Evolutionary conservation across 1,140 invertebrate genomes (phyloP), one percentile per base, ranked within the genome.

Genomic region (Aricia agestis): DNA sequence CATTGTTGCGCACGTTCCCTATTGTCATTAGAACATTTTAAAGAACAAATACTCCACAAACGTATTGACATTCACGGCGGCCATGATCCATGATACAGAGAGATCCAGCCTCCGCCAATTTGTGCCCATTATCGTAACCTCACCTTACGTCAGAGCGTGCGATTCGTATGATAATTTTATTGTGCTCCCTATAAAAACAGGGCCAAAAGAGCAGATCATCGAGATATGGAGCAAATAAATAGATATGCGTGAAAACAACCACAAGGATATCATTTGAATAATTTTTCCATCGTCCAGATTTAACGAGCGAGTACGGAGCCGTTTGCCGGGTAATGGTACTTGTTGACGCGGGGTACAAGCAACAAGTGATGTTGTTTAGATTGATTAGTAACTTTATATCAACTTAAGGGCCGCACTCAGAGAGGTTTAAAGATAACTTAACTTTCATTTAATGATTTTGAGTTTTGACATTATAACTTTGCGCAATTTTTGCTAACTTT

Each of bases 111-210:
- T 63, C 11, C 17, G 18, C 59, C 18, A 3, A 63, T 19, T 63
- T 63, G 59, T 63, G 25, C 19, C 59, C 59, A 63, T 63, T 63
- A 63, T 25, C 18, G 18, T 63, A 63, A 63, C 59, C 59, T 63
- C 19, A 63, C 59, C 59, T 63, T 63, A 63, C 59, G 59, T 63
- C 59, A 63, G 66, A 65, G 10, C 45, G 18, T 2, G 17, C 74
- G 78, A 82, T 90, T 85, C 78, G 66, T 86, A 90, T 90, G 88
- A 77, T 84, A 90, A 90, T 89, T 86, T 85, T 81, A 89, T 85
- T 74, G 72, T 79, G 65, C 78, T 72, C 73, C 75, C 70, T 75
- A 82, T 79, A 79, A 85, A 90, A 90, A 90, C 52, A 79, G 83
- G 78, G 82, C 79, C 82, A 90, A 89, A 90, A 89, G 81, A 87